Evolutionary conservation across 1,140 invertebrate genomes (phyloP).

Genomic region (Hylaeus anthracinus): DNA sequence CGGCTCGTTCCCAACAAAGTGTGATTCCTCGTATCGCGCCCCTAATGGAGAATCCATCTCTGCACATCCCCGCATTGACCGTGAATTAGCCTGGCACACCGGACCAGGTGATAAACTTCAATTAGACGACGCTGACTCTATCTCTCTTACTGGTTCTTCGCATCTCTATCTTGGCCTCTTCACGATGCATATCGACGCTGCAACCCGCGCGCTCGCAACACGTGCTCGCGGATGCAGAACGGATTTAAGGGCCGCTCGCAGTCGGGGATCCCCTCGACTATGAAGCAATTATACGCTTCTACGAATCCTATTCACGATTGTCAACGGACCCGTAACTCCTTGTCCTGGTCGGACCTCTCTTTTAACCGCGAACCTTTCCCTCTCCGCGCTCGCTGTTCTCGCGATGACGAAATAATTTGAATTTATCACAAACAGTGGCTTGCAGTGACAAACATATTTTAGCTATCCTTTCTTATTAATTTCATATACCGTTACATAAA

Average conservation of each 20-base stretch:
- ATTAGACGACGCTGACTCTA: slow-evolving; percentile 53
- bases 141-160: not conserved
- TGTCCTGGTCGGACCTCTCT: slow-evolving; percentile 6
- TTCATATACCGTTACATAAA: no score
- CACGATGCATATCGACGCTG: slow-evolving; percentile 26
- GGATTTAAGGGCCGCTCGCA: slow-evolving; percentile 55
- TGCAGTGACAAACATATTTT: no score
- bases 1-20: not conserved
- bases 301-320: slow-evolving; percentile 67
- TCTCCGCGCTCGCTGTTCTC: slow-evolving; percentile 15
- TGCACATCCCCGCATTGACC: not conserved
- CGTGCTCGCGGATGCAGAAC: slow-evolving; percentile 56
- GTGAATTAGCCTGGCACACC: slow-evolving; percentile 18
- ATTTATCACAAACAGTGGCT: not conserved
- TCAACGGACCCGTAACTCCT: slow-evolving; percentile 67
- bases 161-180: slow-evolving; percentile 1
- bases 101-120: slow-evolving; percentile 64
- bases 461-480: no score
- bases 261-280: slow-evolving; percentile 37
- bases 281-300: slow-evolving; percentile 74
- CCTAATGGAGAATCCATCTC: not conserved
- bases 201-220: slow-evolving; percentile 18
- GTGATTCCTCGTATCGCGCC: not conserved
- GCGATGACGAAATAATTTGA: not conserved
- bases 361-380: slow-evolving; percentile 7